Evolutionary conservation across 1,140 invertebrate genomes (phyloP), one percentile per base, ranked within the genome.

Genomic region (Polypedilum pembai): DNA sequence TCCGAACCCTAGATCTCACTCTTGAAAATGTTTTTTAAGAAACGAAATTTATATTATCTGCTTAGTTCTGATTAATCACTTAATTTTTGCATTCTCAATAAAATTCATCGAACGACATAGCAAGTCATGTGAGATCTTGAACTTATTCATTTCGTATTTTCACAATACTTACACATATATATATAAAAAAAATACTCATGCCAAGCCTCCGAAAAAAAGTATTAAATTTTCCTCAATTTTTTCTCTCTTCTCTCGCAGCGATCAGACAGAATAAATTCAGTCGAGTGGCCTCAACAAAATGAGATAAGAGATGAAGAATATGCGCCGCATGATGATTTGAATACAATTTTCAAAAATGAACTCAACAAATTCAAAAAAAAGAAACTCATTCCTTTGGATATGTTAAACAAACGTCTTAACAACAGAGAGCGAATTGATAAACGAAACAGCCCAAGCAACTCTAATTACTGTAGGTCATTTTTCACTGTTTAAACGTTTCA

Each of bases 241-340:
- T 56, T 15, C 45, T 33, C 24, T 33, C 5, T 5, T 33, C 24
- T 33, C 24, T 33, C 24, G 24, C 24, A 56, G 45, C 45, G 45
- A 56, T 56, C 45, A 56, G n/a, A 56, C 12, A 56, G 3, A 56
- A n/a, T n/a, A 56, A n/a, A 56, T n/a, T 15, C 10, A n/a, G n/a
- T 56, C 45, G 45, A 56, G 45, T 56, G 45, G 45, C 45, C 12
- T 4, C 45, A 56, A 56, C 45, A 56, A 56, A 56, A 56, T 56
- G 45, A 56, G 45, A 56, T 56, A 56, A 56, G 45, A n/a, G 45
- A 56, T n/a, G 45, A 56, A 56, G 45, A 56, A 12, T 56, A 56
- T n/a, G 12, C 45, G n/a, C 45, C 24, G 24, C 24, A 33, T 33
- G 24, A 56, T 56, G 45, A 56, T n/a, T n/a, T 15, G 45, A n/a